Conservation (phyloP, 2,797 vertebrate species). For the Bucorvus abyssinicus region DNA sequence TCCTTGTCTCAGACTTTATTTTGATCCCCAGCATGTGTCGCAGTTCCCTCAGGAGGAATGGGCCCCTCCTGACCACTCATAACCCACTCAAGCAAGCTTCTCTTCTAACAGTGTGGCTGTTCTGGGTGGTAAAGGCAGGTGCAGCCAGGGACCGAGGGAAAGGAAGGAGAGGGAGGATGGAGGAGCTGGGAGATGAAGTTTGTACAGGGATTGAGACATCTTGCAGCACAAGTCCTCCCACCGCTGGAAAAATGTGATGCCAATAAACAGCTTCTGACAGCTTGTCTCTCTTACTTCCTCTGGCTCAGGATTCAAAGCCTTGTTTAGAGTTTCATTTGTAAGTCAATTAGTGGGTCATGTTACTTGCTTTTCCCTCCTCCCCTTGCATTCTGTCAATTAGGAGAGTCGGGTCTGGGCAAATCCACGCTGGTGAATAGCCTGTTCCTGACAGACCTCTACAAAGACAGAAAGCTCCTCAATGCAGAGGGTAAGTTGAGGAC, state of each 20-base stretch:
- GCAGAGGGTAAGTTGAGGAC: conserved; percentile 86
- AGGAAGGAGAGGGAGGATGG: background rate
- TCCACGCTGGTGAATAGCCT: conserved; percentile 98
- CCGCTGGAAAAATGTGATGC: background rate
- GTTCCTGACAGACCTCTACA: conserved; percentile 98
- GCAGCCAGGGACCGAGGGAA: background rate
- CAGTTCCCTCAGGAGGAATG: background rate
- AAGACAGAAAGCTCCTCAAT: conserved; percentile 95
- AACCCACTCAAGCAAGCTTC: fast-evolving
- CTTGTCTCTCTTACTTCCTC: background rate
- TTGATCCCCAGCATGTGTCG: background rate
- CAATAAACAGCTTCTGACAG: conserved; percentile 15
- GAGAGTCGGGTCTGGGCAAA: conserved; percentile 95
- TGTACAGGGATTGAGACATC: background rate
- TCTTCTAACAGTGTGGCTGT: background rate
- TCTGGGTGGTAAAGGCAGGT: background rate
- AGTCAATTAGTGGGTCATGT: conserved; percentile 41
- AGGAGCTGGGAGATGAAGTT: background rate
- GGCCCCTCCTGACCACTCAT: background rate
- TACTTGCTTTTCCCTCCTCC: conserved; percentile 46
- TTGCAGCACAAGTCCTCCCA: background rate
- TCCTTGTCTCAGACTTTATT: background rate
- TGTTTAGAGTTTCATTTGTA: conserved; percentile 35
- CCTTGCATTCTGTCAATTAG: conserved; percentile 21
- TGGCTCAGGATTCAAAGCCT: conserved; percentile 19